Evolutionary conservation across 2,888 invertebrate genomes (phyloP), one percentile per base, ranked within the genome.

Genomic region (Athrips mouffetella): DNA sequence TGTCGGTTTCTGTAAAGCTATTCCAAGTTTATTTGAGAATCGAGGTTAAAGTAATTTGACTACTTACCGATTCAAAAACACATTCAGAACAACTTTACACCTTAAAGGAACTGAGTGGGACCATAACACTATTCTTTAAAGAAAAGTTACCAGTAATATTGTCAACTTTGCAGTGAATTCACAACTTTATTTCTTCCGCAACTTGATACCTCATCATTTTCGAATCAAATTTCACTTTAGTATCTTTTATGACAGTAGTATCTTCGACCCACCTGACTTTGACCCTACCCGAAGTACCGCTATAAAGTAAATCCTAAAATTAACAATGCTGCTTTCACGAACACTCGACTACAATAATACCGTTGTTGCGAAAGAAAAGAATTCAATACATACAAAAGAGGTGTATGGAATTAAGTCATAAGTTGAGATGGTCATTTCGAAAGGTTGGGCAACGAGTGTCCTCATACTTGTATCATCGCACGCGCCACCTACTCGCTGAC

Each of bases 321-420:
- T 54, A 53, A 50, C 47, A 55, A 55, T 57, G 59, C 54, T 58
- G 60, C 55, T 62, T 59, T 60, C 62, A 31, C 45, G 37, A 45
- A 49, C 10, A 27, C 20, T 10, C 16, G 35, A 18, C 20, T 41
- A 50, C 44, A 29, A 50, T 25, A 61, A 66, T 70, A 73, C 80
- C 78, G 80, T 80, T 83, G 78, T 69, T 67, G 62, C 65, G 65
- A 71, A 66, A 69, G 58, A 59, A 60, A 57, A 61, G 65, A 70
- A 73, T 73, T 73, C 70, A 70, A 76, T 75, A 73, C 74, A 72
- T 70, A 76, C 73, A 76, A 76, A 73, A 67, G 73, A 76, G 69
- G 64, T 68, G 70, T 75, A 69, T 73, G 63, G 71, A 84, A 86
- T 87, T 85, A 84, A 87, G 85, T 80, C 80, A 86, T 85, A 83